Evolutionary conservation across 2,113 vertebrate species (phyloP).

Genomic region (Odocoileus virginianus): DNA sequence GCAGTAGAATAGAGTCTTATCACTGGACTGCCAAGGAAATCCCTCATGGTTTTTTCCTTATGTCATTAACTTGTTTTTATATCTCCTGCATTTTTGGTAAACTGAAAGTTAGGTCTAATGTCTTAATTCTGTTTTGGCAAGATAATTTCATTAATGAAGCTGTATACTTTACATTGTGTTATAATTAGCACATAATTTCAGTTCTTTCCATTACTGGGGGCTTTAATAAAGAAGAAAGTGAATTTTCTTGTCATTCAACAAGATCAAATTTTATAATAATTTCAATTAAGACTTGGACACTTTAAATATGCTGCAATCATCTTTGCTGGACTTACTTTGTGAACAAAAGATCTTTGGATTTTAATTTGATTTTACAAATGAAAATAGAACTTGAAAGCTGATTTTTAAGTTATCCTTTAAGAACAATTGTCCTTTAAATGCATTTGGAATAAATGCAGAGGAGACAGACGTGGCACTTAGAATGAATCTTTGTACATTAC

Average conservation of each 20-base stretch:
- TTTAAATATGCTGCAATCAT: neutral
- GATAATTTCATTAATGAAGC: neutral
- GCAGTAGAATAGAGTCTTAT: neutral
- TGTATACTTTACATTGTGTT: neutral
- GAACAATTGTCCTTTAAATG: conserved; percentile 42
- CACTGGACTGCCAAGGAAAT: neutral
- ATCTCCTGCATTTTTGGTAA: neutral
- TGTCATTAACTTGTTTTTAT: neutral
- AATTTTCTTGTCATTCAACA: neutral
- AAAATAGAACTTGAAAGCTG: conserved; percentile 46
- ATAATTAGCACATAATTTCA: neutral
- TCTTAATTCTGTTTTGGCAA: neutral
- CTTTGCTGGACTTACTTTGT: neutral
- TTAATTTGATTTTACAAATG: conserved; percentile 42
- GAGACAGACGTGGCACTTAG: conserved; percentile 75
- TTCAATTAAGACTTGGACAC: neutral
- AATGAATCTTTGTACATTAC: conserved; percentile 74
- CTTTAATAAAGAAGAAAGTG: neutral
- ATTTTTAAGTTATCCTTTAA: conserved; percentile 34
- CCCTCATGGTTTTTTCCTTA: neutral
- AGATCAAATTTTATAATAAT: neutral
- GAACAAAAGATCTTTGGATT: conserved; percentile 28
- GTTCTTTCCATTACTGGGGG: neutral
- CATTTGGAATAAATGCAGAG: conserved; percentile 64
- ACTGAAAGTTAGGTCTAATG: neutral